These are phyloP conservation scores for Odontamblyopus lacepedii DNA, from an alignment of 2,797 vertebrate species.

Conservation along the genomic window DNA sequence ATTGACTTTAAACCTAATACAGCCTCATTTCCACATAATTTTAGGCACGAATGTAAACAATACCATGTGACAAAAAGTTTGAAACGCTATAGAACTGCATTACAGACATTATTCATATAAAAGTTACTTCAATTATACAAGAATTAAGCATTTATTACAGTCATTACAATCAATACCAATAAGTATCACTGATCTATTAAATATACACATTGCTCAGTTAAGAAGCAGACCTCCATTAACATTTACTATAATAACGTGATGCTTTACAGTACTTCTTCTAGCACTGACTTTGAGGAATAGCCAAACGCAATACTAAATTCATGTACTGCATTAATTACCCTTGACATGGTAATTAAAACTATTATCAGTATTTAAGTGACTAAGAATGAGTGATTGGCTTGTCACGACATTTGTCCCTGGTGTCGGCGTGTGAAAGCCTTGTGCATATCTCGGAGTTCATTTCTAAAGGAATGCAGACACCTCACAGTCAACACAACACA, in stretches of 20 bases:
- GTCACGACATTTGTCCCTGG: slow-evolving; percentile 65
- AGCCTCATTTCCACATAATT: not conserved
- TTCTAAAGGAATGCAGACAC: slow-evolving; percentile 74
- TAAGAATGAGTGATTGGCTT: slow-evolving; percentile 58
- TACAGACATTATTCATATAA: not conserved
- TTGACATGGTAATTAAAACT: slow-evolving; percentile 53
- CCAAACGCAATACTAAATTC: slow-evolving; percentile 25
- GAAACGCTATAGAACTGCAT: not conserved
- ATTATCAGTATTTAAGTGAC: slow-evolving; percentile 43
- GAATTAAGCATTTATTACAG: not conserved
- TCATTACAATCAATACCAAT: not conserved
- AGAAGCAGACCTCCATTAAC: no score
- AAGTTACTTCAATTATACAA: not conserved
- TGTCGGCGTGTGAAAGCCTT: slow-evolving; percentile 50
- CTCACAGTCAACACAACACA: slow-evolving; percentile 66
- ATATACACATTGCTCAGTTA: not conserved
- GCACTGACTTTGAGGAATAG: slow-evolving; percentile 14
- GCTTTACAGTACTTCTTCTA: slow-evolving; percentile 17
- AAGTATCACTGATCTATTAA: not conserved
- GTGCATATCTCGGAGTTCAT: slow-evolving; percentile 60
- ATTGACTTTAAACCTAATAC: not conserved
- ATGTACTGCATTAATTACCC: slow-evolving; percentile 51
- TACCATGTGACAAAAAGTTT: not conserved
- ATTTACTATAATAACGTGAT: not conserved
- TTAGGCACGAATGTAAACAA: not conserved